phyloP scores from a whole-genome alignment of 2,113 vertebrate species.

The Solenodon paradoxus region DNA sequence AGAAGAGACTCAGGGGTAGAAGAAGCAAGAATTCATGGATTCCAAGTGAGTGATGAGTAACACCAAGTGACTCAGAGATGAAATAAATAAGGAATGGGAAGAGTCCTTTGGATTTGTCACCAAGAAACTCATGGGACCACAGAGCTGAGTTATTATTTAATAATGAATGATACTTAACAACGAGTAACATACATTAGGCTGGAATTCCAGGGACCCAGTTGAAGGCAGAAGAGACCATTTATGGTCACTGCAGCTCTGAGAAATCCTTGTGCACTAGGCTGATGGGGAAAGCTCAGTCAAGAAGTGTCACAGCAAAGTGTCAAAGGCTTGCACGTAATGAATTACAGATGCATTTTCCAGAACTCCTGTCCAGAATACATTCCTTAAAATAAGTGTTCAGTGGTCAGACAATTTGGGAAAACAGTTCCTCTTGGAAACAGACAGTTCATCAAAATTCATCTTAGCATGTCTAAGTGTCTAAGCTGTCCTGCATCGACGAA shows the following conservation, averaged over 20 bases:
- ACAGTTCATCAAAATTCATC: background rate
- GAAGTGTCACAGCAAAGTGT: background rate
- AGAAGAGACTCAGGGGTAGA: background rate
- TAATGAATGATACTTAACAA: background rate
- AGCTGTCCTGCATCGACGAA: background rate
- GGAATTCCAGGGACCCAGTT: background rate
- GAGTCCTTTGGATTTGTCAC: background rate
- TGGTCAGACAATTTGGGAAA: background rate
- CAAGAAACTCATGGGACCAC: background rate
- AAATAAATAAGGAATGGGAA: background rate
- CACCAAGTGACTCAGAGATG: background rate
- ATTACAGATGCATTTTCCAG: background rate
- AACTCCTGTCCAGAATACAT: background rate
- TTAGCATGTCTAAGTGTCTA: background rate
- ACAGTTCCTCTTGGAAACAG: background rate
- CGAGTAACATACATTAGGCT: background rate
- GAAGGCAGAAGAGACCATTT: background rate
- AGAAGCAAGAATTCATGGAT: background rate
- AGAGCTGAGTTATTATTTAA: background rate
- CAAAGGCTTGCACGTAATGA: background rate
- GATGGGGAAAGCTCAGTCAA: background rate
- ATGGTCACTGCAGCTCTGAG: background rate
- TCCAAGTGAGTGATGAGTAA: background rate
- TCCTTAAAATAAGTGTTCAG: background rate
- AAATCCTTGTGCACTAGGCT: background rate